Evolutionary conservation across 2,888 invertebrate species (phyloP).

Genomic region (Cybosia mesomella): DNA sequence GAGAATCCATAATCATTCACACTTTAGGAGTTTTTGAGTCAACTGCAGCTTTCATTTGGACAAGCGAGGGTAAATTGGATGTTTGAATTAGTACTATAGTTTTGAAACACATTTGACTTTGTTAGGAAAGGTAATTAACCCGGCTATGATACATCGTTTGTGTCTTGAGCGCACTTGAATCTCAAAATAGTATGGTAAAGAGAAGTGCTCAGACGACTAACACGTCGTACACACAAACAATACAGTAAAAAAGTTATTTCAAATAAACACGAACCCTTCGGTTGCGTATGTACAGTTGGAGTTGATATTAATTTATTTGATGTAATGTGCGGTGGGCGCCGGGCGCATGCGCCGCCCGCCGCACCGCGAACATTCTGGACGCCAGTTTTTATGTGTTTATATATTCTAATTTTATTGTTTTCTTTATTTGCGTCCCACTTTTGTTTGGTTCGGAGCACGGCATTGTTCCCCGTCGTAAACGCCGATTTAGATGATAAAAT

Average conservation of each 20-base stretch:
- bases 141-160: slow-evolving; percentile 35
- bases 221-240: slow-evolving; percentile 53
- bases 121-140: slow-evolving; percentile 42
- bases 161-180: slow-evolving; percentile 44
- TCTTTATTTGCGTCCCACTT: slow-evolving; percentile 87
- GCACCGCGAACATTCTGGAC: slow-evolving; percentile 76
- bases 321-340: slow-evolving; percentile 68
- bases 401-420: slow-evolving; percentile 87
- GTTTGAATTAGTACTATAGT: background rate
- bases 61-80: slow-evolving; percentile 20
- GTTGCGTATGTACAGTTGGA: slow-evolving; percentile 54
- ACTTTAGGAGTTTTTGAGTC: background rate
- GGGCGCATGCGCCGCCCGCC: slow-evolving; percentile 74
- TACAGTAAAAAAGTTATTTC: slow-evolving; percentile 59
- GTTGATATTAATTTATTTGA: slow-evolving; percentile 75
- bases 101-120: slow-evolving; percentile 26
- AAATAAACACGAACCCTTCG: slow-evolving; percentile 61
- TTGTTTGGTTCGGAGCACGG: slow-evolving; percentile 84
- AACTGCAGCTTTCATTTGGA: slow-evolving; percentile 12
- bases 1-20: background rate
- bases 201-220: slow-evolving; percentile 50
- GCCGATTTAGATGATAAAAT: slow-evolving; percentile 86
- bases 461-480: slow-evolving; percentile 86
- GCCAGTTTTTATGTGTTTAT: slow-evolving; percentile 85
- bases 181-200: slow-evolving; percentile 52